phyloP scores from a whole-genome alignment of 2,888 invertebrate species.

The Spodoptera picta region DNA sequence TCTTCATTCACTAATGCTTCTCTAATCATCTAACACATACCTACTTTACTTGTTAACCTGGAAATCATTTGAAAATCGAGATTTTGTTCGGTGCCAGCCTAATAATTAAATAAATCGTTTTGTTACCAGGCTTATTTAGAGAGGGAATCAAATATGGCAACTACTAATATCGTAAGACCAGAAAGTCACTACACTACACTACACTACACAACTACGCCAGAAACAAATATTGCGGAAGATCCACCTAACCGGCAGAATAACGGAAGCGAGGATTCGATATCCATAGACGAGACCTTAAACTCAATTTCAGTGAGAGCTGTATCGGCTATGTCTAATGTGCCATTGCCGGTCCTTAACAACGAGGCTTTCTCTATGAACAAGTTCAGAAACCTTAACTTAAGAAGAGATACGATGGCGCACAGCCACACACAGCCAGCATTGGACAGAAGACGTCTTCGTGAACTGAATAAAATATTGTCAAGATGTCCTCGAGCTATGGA shows the following conservation, averaged over 20 bases:
- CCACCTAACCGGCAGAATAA: not conserved
- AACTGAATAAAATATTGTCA: conserved; percentile 28
- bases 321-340: too few species aligned
- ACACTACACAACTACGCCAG: conserved; percentile 3
- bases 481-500: conserved; percentile 49
- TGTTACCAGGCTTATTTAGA: conserved; percentile 42
- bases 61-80: too few species aligned
- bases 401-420: too few species aligned
- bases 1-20: too few species aligned
- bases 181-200: conserved; percentile 1
- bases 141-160: conserved; percentile 16
- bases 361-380: conserved; percentile 1
- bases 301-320: too few species aligned
- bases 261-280: too few species aligned
- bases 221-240: not conserved
- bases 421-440: conserved; percentile 1
- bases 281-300: too few species aligned
- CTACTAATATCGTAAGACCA: conserved; percentile 11
- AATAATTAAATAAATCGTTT: conserved; percentile 12
- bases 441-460: conserved; percentile 19
- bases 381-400: too few species aligned
- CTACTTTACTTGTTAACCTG: too few species aligned
- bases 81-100: too few species aligned
- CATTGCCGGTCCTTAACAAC: too few species aligned
- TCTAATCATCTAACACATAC: too few species aligned